Evolutionary conservation across 1,140 invertebrate species (phyloP), one percentile per base, ranked within the genome.

Genomic region (Hydropsyche tenuis): DNA sequence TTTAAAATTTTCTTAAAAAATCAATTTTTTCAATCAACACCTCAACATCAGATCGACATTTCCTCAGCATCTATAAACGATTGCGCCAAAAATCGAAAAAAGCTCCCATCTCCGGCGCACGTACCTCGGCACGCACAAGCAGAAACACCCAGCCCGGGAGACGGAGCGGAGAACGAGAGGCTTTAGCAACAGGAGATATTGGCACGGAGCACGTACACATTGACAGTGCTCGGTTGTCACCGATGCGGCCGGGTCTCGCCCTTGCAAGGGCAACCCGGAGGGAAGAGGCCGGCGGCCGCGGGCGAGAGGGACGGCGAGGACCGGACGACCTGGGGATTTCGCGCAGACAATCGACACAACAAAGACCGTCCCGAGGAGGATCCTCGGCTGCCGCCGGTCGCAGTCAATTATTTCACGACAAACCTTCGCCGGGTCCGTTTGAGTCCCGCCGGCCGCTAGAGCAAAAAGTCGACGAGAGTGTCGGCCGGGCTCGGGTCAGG

Each of bases 301-400:
- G 48, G 25, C 11, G 12, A 12, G 43, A n/a, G 25, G 12, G 43
- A 30, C 9, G n/a, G 30, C 72, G 64, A 69, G 73, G 71, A 53
- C 66, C 72, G 66, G 72, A 73, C 75, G 63, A 73, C 64, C 70
- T 66, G 66, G 71, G 69, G 62, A 56, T 73, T 76, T 72, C 70
- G 75, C 75, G 71, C n/a, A n/a, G 70, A 76, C 75, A 73, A 76
- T 76, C 75, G 68, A 76, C 75, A 76, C 75, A 73, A 76, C 75
- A 76, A 76, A 76, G 75, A 68, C 62, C 45, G 20, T 14, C 56
- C 62, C 62, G n/a, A n/a, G n/a, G n/a, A n/a, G n/a, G 53, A 25
- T 16, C 16, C 65, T 11, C 62, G 46, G n/a, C n/a, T n/a, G n/a
- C n/a, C n/a, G n/a, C n/a, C n/a, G 20, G 65, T 16, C 5, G 7